Percentiles rank a stretch among this genome's conserved stretches.
phyloP scores from a whole-genome alignment of 2,888 invertebrate species.

The Abscondita cerata region DNA sequence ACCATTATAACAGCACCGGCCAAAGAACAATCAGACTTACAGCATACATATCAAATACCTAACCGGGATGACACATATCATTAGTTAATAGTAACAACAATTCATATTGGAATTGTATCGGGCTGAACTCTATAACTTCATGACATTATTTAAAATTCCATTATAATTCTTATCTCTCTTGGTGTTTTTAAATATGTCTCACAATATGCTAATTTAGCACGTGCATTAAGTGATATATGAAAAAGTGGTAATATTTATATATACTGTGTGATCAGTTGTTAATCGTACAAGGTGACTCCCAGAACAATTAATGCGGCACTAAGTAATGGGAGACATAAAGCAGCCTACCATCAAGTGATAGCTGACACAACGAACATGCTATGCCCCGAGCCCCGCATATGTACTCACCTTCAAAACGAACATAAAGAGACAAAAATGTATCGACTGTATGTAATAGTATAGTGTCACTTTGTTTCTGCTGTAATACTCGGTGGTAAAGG shows the following conservation, averaged over 20 bases:
- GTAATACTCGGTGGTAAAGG: conserved; percentile 9
- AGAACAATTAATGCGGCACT: conserved; percentile 55
- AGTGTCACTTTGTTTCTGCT: conserved; percentile 37
- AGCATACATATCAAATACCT: conserved; percentile 56
- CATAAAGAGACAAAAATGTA: not conserved
- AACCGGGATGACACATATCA: conserved; percentile 51
- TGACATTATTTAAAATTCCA: conserved; percentile 32
- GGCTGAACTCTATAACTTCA: conserved; percentile 28
- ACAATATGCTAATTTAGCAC: conserved; percentile 37
- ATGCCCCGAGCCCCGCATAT: conserved; percentile 23
- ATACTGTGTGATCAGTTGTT: conserved; percentile 46
- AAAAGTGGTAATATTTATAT: conserved; percentile 43
- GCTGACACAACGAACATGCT: conserved; percentile 25
- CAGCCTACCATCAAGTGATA: conserved; percentile 6
- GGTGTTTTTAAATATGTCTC: conserved; percentile 46
- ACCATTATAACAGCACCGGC: conserved; percentile 45
- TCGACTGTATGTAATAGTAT: conserved; percentile 44
- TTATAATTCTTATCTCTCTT: conserved; percentile 47
- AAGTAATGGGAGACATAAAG: conserved; percentile 38
- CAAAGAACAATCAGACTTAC: conserved; percentile 50
- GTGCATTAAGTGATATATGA: conserved; percentile 44
- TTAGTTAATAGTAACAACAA: conserved; percentile 30
- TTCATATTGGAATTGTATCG: conserved; percentile 23
- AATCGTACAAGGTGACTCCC: conserved; percentile 46
- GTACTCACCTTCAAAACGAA: conserved; percentile 1